A percentile compares a stretch with the other conserved stretches of the same genome.
Evolutionary conservation across 1,140 invertebrate species (phyloP).

Genomic region (Zeugodacus cucurbitae): DNA sequence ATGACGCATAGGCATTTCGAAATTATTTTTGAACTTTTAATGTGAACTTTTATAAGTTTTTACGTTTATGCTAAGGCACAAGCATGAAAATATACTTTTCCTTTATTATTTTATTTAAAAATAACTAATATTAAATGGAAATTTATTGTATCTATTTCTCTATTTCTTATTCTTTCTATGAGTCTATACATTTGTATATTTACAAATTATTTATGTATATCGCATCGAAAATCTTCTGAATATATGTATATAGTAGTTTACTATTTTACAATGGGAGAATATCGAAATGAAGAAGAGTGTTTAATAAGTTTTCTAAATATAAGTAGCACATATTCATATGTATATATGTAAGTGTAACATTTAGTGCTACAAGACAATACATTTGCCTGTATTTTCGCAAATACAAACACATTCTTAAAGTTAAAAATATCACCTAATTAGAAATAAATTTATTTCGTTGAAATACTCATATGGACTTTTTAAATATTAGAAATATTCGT

Average conservation of each 20-base stretch:
- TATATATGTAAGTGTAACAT: neutral
- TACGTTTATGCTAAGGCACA: conserved; percentile 14
- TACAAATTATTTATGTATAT: neutral
- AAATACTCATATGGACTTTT: neutral
- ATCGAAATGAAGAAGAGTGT: neutral
- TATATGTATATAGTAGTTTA: neutral
- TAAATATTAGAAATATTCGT: neutral
- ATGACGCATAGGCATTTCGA: conserved; percentile 31
- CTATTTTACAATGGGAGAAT: conserved; percentile 25
- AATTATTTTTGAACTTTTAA: conserved; percentile 18
- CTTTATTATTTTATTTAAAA: neutral
- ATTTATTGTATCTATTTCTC: neutral
- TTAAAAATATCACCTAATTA: neutral
- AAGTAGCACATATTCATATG: neutral
- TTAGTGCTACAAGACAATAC: too few relatives aligned
- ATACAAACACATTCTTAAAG: neutral
- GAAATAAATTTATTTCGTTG: neutral
- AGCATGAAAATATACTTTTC: neutral
- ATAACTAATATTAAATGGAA: neutral
- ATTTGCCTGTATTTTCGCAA: too few relatives aligned
- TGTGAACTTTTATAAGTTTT: neutral
- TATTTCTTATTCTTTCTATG: neutral
- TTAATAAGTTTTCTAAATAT: neutral
- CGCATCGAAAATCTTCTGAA: neutral
- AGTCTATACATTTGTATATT: neutral